Base-by-base conservation (phyloP, 2,888 invertebrate genomes). In the Drosophila pegasa region DNA sequence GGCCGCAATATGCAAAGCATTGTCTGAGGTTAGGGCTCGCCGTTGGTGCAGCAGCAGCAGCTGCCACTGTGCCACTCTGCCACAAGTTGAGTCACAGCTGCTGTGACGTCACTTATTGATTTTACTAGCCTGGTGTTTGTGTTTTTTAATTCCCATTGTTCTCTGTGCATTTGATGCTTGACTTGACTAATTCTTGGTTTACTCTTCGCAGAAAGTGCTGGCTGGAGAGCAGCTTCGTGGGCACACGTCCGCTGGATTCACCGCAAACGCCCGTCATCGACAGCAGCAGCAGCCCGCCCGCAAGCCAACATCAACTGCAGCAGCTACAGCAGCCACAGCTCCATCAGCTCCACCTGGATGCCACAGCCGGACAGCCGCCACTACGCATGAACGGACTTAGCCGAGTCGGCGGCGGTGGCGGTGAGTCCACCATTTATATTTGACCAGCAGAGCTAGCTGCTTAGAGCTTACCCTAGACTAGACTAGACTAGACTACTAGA, bases 191-290 rank as follows among this genome's bases (percentile, higher is more conserved):
- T 25, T 0, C 7, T 7, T 27, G 38, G 12, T 10, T 38, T 6
- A 43, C 7, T 14, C 0, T 47, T 31, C 58, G 14, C 75, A 92
- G 92, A 88, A 92, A 97, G 88, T 96, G 96, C 92, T 98, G 98
- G 98, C 94, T 98, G 91, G 98, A 98, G 92, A 97, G 97, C 92
- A 97, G 97, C 75, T 98, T 98, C 92, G 96, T 96, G 69, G 96
- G 96, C 85, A 96, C 96, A 87, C 95, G 96, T 88, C 97, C 97
- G 3, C 93, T 96, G 90, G 97, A 97, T 85, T 96, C 96, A 50
- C 97, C 97, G 18, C 96, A 96, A 92, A 97, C 97, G 68, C 97
- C 97, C 38, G 93, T 95, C 83, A 94, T 94, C 71, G 94, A 94
- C 72, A 91, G 82, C 70, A 92, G 93, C 58, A 91, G 81, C 68